Evolutionary conservation across 2,888 invertebrate genomes (phyloP).

Genomic region (Caenorhabditis becei): DNA sequence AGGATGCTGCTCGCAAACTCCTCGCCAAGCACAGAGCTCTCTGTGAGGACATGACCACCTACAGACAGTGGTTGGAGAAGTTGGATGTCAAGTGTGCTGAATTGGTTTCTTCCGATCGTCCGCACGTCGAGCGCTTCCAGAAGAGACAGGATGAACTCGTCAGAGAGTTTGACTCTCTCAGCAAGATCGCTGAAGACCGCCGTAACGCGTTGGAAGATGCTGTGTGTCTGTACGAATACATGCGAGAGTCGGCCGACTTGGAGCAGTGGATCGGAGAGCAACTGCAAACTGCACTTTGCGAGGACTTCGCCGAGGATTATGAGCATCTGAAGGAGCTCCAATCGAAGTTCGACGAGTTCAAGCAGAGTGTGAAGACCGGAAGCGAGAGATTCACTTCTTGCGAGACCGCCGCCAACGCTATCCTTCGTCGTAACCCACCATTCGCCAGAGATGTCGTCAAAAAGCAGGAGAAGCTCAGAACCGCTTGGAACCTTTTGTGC

Average conservation of each 20-base stretch:
- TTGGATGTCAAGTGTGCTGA: constrained; percentile 69
- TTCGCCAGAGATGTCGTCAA: constrained; percentile 91
- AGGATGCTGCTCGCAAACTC: constrained; percentile 92
- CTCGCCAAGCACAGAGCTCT: constrained; percentile 93
- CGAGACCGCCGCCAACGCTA: constrained; percentile 91
- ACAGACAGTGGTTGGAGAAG: constrained; percentile 74
- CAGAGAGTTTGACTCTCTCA: constrained; percentile 71
- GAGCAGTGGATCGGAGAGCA: constrained; percentile 95
- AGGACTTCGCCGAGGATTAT: constrained; percentile 94
- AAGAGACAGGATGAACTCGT: constrained; percentile 74
- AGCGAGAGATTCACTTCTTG: constrained; percentile 93
- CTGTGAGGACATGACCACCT: constrained; percentile 77
- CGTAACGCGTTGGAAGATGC: constrained; percentile 89
- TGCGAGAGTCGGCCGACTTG: constrained; percentile 87
- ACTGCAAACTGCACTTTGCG: constrained; percentile 90
- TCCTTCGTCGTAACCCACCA: constrained; percentile 87
- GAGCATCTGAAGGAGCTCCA: constrained; percentile 86
- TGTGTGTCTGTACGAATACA: constrained; percentile 92
- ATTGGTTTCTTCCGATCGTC: constrained; percentile 63
- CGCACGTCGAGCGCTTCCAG: constrained; percentile 70
- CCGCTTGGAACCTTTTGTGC: constrained; percentile 90
- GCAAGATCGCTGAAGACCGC: constrained; percentile 67
- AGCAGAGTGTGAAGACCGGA: constrained; percentile 92
- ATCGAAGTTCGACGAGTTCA: constrained; percentile 94
- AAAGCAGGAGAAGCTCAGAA: constrained; percentile 81